A percentile compares a stretch with the other conserved stretches of the same genome.
phyloP scores from a whole-genome alignment of 2,113 vertebrate species.

The Prunella fulvescens region DNA sequence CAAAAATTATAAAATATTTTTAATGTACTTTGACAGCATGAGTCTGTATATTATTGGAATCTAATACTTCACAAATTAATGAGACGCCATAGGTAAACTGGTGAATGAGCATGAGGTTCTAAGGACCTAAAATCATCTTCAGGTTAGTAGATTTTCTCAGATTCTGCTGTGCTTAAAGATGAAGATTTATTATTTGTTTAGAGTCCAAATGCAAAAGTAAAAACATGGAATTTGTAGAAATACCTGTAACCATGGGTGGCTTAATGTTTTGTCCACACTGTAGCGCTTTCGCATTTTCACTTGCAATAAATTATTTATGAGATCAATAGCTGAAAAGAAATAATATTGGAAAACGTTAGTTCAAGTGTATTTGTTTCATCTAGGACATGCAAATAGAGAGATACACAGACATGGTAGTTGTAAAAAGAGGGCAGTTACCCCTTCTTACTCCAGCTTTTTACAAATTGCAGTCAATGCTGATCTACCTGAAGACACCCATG shows the following conservation, averaged over 20 bases:
- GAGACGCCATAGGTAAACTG: not conserved
- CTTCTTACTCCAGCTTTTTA: not conserved
- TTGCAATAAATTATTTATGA: conserved; percentile 98
- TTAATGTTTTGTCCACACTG: conserved; percentile 96
- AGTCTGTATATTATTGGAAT: not conserved
- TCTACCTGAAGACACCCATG: not conserved
- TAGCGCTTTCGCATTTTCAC: conserved; percentile 98
- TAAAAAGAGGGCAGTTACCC: not conserved
- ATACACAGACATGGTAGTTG: not conserved
- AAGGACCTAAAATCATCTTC: not conserved
- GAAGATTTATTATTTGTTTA: not conserved
- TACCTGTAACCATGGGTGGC: conserved; percentile 98
- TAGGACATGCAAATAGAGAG: not conserved
- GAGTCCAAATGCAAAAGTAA: not conserved
- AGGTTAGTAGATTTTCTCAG: not conserved
- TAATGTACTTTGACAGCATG: not conserved
- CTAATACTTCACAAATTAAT: not conserved
- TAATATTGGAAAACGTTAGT: conserved; percentile 25
- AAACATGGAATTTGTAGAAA: not conserved
- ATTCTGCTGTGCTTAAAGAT: not conserved
- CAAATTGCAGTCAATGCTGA: not conserved
- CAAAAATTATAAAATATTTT: not conserved
- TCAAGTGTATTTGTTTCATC: not conserved
- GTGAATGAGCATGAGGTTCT: not conserved
- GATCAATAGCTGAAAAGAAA: conserved; percentile 88